These are phyloP conservation scores for Ostrea edulis DNA, from an alignment of 1,140 invertebrate genomes.

Conservation along the genomic window DNA sequence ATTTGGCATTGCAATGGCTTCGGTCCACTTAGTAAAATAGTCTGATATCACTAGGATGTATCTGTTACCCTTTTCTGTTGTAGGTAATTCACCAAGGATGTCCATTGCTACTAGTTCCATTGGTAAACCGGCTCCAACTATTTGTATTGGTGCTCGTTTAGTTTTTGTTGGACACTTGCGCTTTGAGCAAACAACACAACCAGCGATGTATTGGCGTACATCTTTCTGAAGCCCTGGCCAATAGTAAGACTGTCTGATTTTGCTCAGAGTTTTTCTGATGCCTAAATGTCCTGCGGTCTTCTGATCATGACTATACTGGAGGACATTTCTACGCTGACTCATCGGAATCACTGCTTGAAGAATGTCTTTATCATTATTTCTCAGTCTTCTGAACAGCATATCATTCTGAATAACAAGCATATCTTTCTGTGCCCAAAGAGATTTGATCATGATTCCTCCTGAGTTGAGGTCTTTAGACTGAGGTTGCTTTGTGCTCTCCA, in stretches of 20 bases:
- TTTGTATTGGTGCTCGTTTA: too few species aligned
- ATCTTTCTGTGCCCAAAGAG: neutral
- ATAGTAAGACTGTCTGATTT: constrained; percentile 19
- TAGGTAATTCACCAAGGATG: too few species aligned
- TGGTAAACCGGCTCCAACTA: too few species aligned
- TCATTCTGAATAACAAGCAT: too few species aligned
- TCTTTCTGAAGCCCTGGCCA: neutral
- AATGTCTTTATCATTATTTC: neutral
- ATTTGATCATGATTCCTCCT: neutral
- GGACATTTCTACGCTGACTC: constrained; percentile 26
- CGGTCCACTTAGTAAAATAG: too few species aligned
- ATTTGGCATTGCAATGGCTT: too few species aligned
- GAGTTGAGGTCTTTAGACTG: neutral
- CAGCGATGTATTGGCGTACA: neutral
- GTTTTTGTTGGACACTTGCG: too few species aligned
- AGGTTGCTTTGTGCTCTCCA: neutral
- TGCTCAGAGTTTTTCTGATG: constrained; percentile 27
- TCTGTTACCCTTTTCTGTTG: too few species aligned
- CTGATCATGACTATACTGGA: constrained; percentile 28
- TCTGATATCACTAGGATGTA: too few species aligned
- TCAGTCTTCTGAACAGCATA: neutral
- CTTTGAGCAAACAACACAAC: too few species aligned
- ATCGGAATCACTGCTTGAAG: neutral
- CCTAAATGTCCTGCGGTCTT: constrained; percentile 37
- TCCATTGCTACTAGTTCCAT: too few species aligned